Evolutionary conservation across 2,797 vertebrate species (phyloP).

Genomic region (Syngnathus rostellatus): DNA sequence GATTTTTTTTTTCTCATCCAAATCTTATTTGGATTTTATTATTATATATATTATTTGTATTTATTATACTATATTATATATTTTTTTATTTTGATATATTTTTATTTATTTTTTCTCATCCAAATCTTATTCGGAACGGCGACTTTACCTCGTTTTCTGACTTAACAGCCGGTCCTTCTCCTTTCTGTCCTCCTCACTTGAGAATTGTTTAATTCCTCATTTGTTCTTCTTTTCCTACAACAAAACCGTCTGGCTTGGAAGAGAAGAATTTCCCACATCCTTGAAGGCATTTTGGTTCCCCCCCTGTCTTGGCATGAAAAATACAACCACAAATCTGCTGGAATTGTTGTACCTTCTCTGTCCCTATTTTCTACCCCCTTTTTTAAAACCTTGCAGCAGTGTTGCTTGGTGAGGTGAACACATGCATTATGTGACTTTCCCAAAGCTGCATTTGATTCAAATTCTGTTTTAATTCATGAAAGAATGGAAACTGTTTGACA

Average conservation of each 20-base stretch:
- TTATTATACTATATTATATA: too few species aligned
- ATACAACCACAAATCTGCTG: conserved; percentile 33
- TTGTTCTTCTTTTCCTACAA: conserved; percentile 19
- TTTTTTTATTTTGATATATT: too few species aligned
- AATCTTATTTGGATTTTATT: not conserved
- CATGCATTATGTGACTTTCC: too few species aligned
- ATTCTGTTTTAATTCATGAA: too few species aligned
- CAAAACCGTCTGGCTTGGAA: conserved; percentile 43
- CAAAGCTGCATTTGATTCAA: too few species aligned
- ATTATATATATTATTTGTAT: too few species aligned
- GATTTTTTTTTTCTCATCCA: conserved; percentile 16
- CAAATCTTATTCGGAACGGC: not conserved
- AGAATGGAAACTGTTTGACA: too few species aligned
- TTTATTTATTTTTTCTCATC: conserved; percentile 13
- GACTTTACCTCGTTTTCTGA: conserved; percentile 11
- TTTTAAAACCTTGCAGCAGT: not conserved
- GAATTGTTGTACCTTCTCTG: conserved; percentile 25
- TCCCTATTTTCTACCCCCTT: conserved; percentile 18
- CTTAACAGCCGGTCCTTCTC: conserved; percentile 20
- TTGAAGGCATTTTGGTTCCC: conserved; percentile 29
- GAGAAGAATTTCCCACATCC: conserved; percentile 40
- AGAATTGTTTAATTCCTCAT: conserved; percentile 14
- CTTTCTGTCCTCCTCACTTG: conserved; percentile 12
- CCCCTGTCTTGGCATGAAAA: conserved; percentile 43
- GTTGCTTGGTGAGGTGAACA: not conserved